Percentiles rank a stretch among this genome's conserved stretches.
Conservation (phyloP, 2,888 invertebrate species). For the Drosophila koepferae region DNA sequence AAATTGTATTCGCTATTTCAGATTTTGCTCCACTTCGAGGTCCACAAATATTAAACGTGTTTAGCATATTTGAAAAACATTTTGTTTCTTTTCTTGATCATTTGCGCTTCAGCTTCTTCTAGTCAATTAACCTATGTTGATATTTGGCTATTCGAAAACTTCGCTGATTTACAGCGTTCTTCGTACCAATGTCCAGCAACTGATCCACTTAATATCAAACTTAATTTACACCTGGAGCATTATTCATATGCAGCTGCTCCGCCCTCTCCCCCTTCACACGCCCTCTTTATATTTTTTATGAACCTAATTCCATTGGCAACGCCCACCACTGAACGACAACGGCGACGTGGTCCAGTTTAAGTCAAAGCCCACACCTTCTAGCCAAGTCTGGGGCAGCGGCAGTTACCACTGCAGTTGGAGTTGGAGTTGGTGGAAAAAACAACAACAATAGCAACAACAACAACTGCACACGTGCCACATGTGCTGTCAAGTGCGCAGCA, state of each 20-base stretch:
- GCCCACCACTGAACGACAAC: conserved; percentile 30
- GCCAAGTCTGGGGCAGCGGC: conserved; percentile 14
- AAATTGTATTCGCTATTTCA: not conserved
- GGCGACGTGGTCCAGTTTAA: conserved; percentile 38
- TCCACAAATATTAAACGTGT: not conserved
- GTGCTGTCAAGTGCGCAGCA: conserved; percentile 76
- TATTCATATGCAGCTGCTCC: conserved; percentile 35
- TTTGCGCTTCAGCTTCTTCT: not conserved
- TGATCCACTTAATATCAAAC: conserved; percentile 42
- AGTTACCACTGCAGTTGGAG: conserved; percentile 7
- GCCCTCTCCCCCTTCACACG: not conserved
- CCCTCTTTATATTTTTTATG: conserved; percentile 17
- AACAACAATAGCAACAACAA: conserved; percentile 23
- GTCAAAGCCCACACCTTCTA: conserved; percentile 30
- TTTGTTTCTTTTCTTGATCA: not conserved
- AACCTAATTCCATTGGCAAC: conserved; percentile 21
- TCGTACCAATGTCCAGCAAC: not conserved
- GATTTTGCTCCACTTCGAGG: too few species aligned
- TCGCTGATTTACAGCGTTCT: not conserved
- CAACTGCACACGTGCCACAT: conserved; percentile 77
- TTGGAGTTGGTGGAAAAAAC: conserved; percentile 29
- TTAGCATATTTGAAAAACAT: not conserved
- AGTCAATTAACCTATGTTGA: not conserved
- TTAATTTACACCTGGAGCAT: conserved; percentile 49
- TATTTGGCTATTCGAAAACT: not conserved